These are phyloP conservation scores for Calypte anna DNA, from an alignment of 2,113 vertebrate species.

Conservation along the genomic window DNA sequence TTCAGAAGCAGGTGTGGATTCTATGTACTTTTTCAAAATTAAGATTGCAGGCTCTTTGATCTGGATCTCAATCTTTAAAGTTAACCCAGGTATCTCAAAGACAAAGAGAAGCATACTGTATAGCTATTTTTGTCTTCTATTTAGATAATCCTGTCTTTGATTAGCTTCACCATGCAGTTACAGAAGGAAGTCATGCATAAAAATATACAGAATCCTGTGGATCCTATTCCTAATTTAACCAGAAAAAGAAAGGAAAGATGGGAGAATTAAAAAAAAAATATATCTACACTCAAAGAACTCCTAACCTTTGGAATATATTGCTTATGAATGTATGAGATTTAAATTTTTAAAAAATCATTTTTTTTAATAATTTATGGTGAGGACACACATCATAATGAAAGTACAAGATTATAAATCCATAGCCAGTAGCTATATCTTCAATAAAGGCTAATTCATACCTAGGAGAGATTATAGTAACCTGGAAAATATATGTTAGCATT, in stretches of 20 bases:
- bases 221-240: neutral
- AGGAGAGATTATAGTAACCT: neutral
- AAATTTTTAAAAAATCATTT: neutral
- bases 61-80: neutral
- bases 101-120: neutral
- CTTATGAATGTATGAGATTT: neutral
- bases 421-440: neutral
- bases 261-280: too few species aligned
- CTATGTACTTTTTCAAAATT: neutral
- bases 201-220: conserved; percentile 12
- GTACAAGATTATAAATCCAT: neutral
- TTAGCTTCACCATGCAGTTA: conserved; percentile 1
- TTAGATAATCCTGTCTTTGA: neutral
- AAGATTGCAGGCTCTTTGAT: neutral
- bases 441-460: neutral
- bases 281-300: rapidly evolving
- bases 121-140: neutral
- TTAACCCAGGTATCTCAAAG: neutral
- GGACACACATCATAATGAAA: neutral
- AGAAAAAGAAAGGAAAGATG: neutral
- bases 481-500: neutral
- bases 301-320: neutral
- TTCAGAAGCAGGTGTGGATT: neutral
- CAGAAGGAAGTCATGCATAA: conserved; percentile 12
- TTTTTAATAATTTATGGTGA: neutral